Conservation (phyloP, 2,888 invertebrate species). For the Heptascelio sp. region DNA sequence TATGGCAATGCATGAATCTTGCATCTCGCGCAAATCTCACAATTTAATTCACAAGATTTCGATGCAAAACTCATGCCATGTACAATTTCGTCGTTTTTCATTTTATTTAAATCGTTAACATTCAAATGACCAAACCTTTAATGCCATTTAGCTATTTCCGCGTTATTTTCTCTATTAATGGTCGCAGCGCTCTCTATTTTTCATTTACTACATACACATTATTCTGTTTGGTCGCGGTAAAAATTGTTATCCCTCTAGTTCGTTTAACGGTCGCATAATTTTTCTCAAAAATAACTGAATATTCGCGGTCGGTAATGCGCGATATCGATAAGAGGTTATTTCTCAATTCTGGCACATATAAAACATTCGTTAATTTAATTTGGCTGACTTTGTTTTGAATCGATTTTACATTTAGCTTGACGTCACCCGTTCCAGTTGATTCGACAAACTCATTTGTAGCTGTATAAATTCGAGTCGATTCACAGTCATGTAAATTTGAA, state of each 20-base stretch:
- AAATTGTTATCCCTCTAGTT: constrained; percentile 34
- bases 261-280: constrained; percentile 67
- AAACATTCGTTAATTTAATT: constrained; percentile 65
- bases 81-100: constrained; percentile 54
- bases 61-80: constrained; percentile 41
- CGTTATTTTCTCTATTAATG: neutral
- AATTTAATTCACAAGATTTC: constrained; percentile 11
- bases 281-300: constrained; percentile 66
- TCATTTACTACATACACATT: constrained; percentile 28
- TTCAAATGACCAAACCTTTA: constrained; percentile 69
- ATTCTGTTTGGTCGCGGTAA: constrained; percentile 11
- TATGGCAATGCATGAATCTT: constrained; percentile 63
- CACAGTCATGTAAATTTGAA: neutral
- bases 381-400: neutral
- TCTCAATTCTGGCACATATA: constrained; percentile 74
- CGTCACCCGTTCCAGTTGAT: constrained; percentile 19
- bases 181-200: neutral
- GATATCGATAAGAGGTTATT: constrained; percentile 76
- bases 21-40: constrained; percentile 45
- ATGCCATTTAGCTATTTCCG: constrained; percentile 70
- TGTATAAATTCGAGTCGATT: constrained; percentile 30
- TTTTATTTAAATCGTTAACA: constrained; percentile 56
- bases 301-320: constrained; percentile 71
- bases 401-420: constrained; percentile 14
- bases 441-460: constrained; percentile 33